Percentiles rank a stretch among this genome's conserved stretches.
phyloP scores from a whole-genome alignment of 1,140 invertebrate genomes.

The Tetranychus urticae region DNA sequence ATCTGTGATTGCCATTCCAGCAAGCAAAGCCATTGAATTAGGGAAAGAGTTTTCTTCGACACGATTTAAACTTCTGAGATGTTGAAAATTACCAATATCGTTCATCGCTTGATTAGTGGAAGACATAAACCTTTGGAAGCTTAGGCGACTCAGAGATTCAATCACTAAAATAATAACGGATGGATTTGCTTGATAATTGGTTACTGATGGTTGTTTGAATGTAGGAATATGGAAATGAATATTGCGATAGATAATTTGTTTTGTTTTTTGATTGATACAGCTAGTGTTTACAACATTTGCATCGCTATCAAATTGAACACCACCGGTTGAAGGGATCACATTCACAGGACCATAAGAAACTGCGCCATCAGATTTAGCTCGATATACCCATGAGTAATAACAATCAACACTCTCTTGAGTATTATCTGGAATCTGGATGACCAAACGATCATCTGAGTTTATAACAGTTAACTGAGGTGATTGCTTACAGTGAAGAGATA shows the following conservation, averaged over 20 bases:
- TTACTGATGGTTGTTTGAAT: not conserved
- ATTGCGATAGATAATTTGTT: not conserved
- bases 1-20: conserved; percentile 11
- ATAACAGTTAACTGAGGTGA: not conserved
- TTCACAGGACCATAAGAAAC: not conserved
- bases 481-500: not conserved
- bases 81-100: conserved; percentile 22
- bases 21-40: conserved; percentile 20
- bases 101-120: not conserved
- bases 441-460: not conserved
- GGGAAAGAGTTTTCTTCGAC: conserved; percentile 23
- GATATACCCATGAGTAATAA: not conserved
- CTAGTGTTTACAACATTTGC: not conserved
- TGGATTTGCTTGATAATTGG: not conserved
- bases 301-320: not conserved
- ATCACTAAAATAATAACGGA: conserved; percentile 7
- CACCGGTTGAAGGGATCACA: not conserved
- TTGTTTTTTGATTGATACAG: not conserved
- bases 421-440: not conserved
- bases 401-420: not conserved
- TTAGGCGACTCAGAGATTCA: conserved; percentile 5
- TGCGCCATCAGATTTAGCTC: not conserved
- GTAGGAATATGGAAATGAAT: not conserved
- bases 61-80: conserved; percentile 26
- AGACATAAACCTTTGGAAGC: conserved; percentile 4